A percentile compares a stretch with the other conserved stretches of the same genome.
Evolutionary conservation across 2,113 vertebrate species (phyloP).

Genomic region (Tapirus terrestris): DNA sequence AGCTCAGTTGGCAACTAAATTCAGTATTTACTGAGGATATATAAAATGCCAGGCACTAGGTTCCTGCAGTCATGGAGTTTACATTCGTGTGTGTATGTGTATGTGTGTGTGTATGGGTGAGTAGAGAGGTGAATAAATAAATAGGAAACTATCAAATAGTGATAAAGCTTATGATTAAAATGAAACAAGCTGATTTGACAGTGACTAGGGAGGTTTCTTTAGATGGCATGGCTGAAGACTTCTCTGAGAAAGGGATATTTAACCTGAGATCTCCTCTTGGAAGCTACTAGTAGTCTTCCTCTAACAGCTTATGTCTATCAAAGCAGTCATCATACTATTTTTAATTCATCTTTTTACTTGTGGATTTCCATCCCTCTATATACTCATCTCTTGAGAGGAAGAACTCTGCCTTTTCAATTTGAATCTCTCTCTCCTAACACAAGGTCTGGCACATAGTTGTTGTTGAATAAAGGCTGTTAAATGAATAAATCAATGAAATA

Average conservation of each 20-base stretch:
- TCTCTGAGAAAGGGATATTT: background rate
- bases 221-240: background rate
- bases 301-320: background rate
- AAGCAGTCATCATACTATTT: background rate
- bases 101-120: background rate
- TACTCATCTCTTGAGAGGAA: background rate
- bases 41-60: background rate
- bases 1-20: background rate
- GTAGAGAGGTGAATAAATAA: background rate
- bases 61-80: background rate
- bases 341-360: background rate
- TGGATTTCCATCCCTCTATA: background rate
- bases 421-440: background rate
- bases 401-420: background rate
- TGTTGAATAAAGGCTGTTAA: background rate
- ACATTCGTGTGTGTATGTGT: background rate
- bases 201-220: background rate
- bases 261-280: background rate
- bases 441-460: background rate
- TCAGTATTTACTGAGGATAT: background rate
- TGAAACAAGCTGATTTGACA: background rate
- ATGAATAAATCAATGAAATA: background rate
- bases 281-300: background rate
- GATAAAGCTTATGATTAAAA: slow-evolving; percentile 1
- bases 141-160: background rate